Evolutionary conservation across 2,797 vertebrate species (phyloP), one percentile per base, ranked within the genome.

Genomic region (Scleropages formosus): DNA sequence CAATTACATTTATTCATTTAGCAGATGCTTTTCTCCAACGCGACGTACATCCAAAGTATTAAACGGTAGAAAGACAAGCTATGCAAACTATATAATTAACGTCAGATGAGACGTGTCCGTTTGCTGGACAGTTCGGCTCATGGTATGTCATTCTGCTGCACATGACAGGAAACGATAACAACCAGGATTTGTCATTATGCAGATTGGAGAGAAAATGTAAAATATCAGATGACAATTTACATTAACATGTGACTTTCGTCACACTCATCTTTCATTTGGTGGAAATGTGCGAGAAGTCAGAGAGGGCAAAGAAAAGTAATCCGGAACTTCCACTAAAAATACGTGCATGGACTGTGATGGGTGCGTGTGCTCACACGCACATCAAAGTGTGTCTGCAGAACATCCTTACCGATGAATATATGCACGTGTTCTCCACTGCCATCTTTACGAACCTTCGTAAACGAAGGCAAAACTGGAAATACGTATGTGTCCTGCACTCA

Each of bases 41-140:
- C 64, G 62, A 62, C 64, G 13, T 18, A 26, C 26, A 64, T 39
- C 62, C 27, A 27, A n/a, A 63, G 61, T 15, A 26, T 15, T 31
- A 64, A 64, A 62, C 9, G 27, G 15, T 8, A 64, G 64, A 39
- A 15, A 16, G 16, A 47, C 66, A 51, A 22, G 65, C 44, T 8
- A 0, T 49, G n/a, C 11, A 11, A 49, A 6, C n/a, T 61, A 61
- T 61, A 61, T 61, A 61, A 61, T 12, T 26, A 67, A 20, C 39
- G 39, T 67, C 64, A 67, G 64, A 51, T 69, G 49, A 69, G 67
- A 22, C 69, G 26, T 16, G 68, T 70, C 49, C 46, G 67, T 69
- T 51, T 20, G 20, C 16, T 15, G 22, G 66, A 69, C 66, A 51
- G 47, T 69, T 46, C 46, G 20, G 51, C 47, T 70, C 47, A 2